Evolutionary conservation across 2,113 vertebrate species (phyloP).

Genomic region (Sigmodon hispidus): DNA sequence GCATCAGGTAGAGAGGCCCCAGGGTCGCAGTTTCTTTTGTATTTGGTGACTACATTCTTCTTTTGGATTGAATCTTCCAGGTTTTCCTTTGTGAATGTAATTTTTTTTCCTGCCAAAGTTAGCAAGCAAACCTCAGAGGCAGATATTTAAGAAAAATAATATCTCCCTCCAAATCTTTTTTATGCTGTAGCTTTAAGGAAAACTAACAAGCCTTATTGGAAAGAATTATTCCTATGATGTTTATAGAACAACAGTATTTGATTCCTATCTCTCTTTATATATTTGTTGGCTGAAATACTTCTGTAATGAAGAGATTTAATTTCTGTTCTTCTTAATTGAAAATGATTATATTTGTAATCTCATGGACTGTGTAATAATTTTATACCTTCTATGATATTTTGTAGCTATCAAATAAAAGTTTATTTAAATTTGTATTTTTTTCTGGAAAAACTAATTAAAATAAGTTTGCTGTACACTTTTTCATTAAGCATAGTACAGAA

Average conservation of each 20-base stretch:
- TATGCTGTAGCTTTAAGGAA: background rate
- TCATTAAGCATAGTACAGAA: background rate
- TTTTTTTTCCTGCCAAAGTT: background rate
- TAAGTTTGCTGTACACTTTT: background rate
- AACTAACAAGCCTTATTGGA: background rate
- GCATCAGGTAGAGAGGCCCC: rapidly evolving
- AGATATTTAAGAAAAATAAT: background rate
- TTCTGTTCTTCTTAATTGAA: background rate
- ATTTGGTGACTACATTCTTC: too few relatives aligned
- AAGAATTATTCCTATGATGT: background rate
- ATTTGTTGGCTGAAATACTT: background rate
- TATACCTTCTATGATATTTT: background rate
- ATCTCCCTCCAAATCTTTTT: background rate
- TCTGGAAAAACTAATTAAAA: background rate
- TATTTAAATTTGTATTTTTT: background rate
- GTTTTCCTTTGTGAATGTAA: background rate
- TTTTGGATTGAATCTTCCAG: background rate
- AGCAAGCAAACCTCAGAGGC: background rate
- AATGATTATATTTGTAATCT: background rate
- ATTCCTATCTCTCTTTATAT: background rate
- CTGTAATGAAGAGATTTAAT: background rate
- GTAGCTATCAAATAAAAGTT: background rate
- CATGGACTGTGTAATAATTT: background rate
- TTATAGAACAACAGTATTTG: background rate
- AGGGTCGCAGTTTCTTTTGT: background rate